A percentile compares a stretch with the other conserved stretches of the same genome.
These are phyloP conservation scores for Drosophila ironensis DNA, from an alignment of 1,140 invertebrate genomes.

Conservation along the genomic window DNA sequence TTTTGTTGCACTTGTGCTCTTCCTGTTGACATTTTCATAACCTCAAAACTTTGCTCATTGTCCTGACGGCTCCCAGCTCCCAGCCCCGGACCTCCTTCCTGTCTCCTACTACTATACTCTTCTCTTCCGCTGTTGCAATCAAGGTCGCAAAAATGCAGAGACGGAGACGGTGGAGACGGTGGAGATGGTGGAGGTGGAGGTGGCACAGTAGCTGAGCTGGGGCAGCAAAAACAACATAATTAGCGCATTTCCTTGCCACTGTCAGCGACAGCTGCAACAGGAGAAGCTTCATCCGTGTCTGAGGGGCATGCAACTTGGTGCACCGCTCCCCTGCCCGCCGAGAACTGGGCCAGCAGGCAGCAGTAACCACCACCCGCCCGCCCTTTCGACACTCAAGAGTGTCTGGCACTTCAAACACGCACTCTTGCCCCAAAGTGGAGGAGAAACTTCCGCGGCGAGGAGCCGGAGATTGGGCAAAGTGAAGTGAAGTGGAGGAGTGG, in stretches of 20 bases:
- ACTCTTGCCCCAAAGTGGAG: slow-evolving; percentile 19
- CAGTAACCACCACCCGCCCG: no score
- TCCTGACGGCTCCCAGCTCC: background rate
- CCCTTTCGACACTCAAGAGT: slow-evolving; percentile 31
- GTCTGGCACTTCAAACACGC: slow-evolving; percentile 53
- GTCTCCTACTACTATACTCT: no score
- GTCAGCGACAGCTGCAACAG: slow-evolving; percentile 44
- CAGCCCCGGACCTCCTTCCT: background rate
- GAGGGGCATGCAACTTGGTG: slow-evolving; percentile 35
- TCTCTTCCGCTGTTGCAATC: slow-evolving; percentile 25
- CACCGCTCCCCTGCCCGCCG: background rate
- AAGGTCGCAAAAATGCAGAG: slow-evolving; percentile 42
- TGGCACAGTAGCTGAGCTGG: slow-evolving; percentile 11
- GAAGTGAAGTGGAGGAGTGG: background rate
- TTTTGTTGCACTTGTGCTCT: slow-evolving; percentile 13
- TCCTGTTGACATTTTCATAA: slow-evolving; percentile 39
- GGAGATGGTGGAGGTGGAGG: background rate
- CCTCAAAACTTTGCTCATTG: slow-evolving; percentile 34
- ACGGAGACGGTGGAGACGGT: background rate
- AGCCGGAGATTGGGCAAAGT: background rate
- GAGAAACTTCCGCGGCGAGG: slow-evolving; percentile 20
- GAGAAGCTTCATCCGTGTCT: slow-evolving; percentile 50
- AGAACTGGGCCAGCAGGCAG: no score
- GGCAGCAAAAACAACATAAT: slow-evolving; percentile 59
- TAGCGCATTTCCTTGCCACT: slow-evolving; percentile 69